Conservation (phyloP, 2,797 vertebrate genomes). For the Microctenopoma steveboyesi region DNA sequence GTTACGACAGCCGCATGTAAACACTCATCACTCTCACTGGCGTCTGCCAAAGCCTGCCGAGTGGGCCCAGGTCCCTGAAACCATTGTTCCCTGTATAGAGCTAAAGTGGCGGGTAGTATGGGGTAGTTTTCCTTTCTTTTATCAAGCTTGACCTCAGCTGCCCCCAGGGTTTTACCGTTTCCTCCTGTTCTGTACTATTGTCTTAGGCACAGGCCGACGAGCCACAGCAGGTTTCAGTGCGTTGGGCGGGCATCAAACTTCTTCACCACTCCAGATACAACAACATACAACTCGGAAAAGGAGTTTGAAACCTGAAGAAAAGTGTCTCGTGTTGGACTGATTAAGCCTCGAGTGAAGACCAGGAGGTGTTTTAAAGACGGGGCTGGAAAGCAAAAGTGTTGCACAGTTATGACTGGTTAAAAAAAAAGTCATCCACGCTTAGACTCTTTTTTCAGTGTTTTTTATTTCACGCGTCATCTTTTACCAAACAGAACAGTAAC, state of each 20-base stretch:
- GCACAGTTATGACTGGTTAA: no score
- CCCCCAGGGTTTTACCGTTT: conserved; percentile 2
- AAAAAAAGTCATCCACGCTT: neutral
- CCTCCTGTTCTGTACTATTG: neutral
- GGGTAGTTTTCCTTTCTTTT: neutral
- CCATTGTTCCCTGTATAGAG: conserved; percentile 25
- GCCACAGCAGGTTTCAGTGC: no score
- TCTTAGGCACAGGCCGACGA: no score
- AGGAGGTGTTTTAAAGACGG: no score
- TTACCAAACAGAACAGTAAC: no score
- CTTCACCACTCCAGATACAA: no score
- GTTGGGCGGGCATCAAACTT: no score
- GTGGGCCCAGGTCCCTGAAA: conserved; percentile 44
- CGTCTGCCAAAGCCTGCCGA: conserved; percentile 57
- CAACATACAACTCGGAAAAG: no score
- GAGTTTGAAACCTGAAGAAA: no score
- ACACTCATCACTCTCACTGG: conserved; percentile 69
- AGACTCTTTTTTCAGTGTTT: conserved; percentile 21
- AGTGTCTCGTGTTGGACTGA: no score
- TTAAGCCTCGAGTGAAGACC: no score
- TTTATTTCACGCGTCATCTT: conserved; percentile 54
- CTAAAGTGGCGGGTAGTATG: neutral
- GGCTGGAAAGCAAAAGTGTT: no score
- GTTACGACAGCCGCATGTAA: conserved; percentile 80
- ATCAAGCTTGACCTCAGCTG: neutral